Base-by-base conservation (phyloP, 2,113 vertebrate species). In the Xiphorhynchus elegans region DNA sequence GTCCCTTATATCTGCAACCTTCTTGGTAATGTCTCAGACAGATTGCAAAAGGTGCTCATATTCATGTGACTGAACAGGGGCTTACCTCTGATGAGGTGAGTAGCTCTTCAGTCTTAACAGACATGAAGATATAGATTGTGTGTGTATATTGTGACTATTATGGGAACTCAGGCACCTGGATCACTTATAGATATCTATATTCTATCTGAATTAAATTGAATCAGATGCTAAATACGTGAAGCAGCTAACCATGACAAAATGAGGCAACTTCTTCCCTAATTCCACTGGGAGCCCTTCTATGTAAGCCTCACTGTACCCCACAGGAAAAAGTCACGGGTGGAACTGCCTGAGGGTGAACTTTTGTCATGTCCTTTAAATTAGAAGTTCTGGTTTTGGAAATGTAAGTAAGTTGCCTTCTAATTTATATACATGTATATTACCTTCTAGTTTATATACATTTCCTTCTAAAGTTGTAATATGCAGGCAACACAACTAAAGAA, bases 81-180 rank as follows among this genome's bases (percentile, higher is more conserved):
- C 11, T 13, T 23, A 9, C 37, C 37, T 46, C 39, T 82, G 3
- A 3, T 31, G 23, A 49, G 5, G 14, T 58, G 53, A 85, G 17
- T 28, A 28, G 12, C 17, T 67, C 69, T 79, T 79, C 62, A 46
- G 10, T 46, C 33, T 83, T 1, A 1, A 42, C 4, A 52, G 21
- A 50, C 19, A 25, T 47, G 19, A 62, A 50, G 5, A 8, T 5
- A 17, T 2, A 23, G 25, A 40, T 17, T 29, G 0, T 31, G 10
- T 40, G 4, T 8, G 10, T 31, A 24, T 9, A 12, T 16, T 39
- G 26, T n/a, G 46, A 66, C 14, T 69, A 2, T 42, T 37, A 31
- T 1, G 28, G 35, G 16, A 79, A 8, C 8, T 74, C 66, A 46
- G 37, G 4, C 13, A 46, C 7, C 4, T 50, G 29, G 7, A 26